Evolutionary conservation across 2,888 invertebrate genomes (phyloP), one percentile per base, ranked within the genome.

Genomic region (Idaea aversata): DNA sequence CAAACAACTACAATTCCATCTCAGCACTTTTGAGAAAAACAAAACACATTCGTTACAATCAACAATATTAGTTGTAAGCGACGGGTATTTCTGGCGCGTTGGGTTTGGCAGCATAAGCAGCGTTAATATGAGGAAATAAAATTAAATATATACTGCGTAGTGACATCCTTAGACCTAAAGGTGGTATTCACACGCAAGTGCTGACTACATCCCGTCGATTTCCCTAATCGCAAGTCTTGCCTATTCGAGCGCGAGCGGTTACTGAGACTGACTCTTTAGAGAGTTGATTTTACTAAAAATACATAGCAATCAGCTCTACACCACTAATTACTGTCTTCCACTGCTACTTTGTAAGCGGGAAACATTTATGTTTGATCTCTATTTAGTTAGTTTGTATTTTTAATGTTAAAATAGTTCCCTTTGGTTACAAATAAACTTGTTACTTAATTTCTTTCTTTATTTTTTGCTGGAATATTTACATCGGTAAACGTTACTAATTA

Each of bases 221-320:
- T 80, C 79, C 75, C 70, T 77, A 77, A 75, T 78, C 74, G 67
- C 70, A 77, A 73, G 78, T 78, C 75, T 81, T 77, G 76, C 80
- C 82, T 81, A 81, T 79, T 79, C 68, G 72, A 75, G 77, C 73
- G 71, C 67, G 7, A 59, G 34, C 59, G 25, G 59, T 59, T 66
- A 67, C 66, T 72, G 77, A 79, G 77, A 81, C 67, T 66, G 72
- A 77, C 63, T 70, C 69, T 71, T 70, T 75, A 78, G 77, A 81
- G 76, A 81, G 74, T 68, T 69, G 73, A 68, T 67, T 61, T 69
- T 67, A 69, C 69, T 69, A 69, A 71, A 70, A 67, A 67, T 66
- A 70, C 69, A 66, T 63, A 66, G 61, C 65, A 69, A 70, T 69
- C 64, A 69, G 66, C 69, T 67, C 72, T 67, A 70, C 61, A 25